Base-by-base conservation (phyloP, 2,113 vertebrate species). In the Nothobranchius kuhntae region DNA sequence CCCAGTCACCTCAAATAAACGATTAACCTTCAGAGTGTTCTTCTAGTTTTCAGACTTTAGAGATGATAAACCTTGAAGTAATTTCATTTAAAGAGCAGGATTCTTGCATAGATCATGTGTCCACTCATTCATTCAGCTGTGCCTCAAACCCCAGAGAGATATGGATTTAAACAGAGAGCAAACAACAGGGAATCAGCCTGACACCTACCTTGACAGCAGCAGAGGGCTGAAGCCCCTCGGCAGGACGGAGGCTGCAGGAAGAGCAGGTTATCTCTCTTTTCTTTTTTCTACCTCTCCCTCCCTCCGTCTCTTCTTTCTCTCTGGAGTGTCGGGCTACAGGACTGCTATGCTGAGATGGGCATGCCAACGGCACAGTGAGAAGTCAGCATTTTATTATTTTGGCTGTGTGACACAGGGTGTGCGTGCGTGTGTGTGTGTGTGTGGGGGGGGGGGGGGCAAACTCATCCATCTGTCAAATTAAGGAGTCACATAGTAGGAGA, bases 131-230 rank as follows among this genome's bases (percentile, higher is more conserved):
- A 14, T 63, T 35, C 64, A 68, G 30, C 17, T 62, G 53, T 52
- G 21, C 21, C 3, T 40, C 40, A 51, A 47, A 7, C 9, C 45
- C 40, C 48, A 72, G 14, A 60, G 42, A 53, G 30, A 30, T 30
- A 30, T 30, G 30, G 30, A 30, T 8, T 2, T 24, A 21, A 47
- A 36, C 15, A 35, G 2, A 35, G 2, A 7, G 21, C 14, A 63
- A 54, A 10, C 30, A 61, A 50, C 48, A 61, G 36, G 72, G 67
- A 64, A 70, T 68, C 78, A 75, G 69, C 75, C 83, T 79, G 60
- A 68, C 84, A 87, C 92, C 73, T 90, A 93, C 92, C 92, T 91
- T 88, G 74, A 89, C 86, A 80, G 85, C 75, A 82, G 81, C 47
- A 65, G 89, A 86, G 88, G 86, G 81, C 80, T 89, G 83, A 81